Evolutionary conservation across 2,888 invertebrate genomes (phyloP), one percentile per base, ranked within the genome.

Genomic region (Brachyopa scutellaris): DNA sequence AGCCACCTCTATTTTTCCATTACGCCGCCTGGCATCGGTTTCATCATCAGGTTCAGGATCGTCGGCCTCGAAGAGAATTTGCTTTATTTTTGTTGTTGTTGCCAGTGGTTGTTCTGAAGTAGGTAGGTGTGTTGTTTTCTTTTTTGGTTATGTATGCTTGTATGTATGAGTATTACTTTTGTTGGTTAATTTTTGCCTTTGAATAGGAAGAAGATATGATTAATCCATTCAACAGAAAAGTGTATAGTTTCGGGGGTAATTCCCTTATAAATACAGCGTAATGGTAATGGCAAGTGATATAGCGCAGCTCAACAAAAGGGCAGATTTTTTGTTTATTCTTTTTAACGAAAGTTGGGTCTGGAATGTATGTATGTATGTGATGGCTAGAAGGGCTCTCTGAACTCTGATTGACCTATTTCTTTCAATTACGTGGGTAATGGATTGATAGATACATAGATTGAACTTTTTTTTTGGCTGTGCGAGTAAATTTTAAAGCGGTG

Each of bases 11-110:
- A 26, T 55, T 47, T 69, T 40, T 21, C 66, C 47, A 49, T 49
- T 57, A 55, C 64, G 64, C 26, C 62, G 4, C 47, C 38, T 61
- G 51, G 66, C 74, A 66, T 66, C 40, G 66, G 74, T 66, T 74
- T 74, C 74, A 74, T 66, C n/a, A n/a, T n/a, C n/a, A n/a, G n/a
- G n/a, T n/a, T n/a, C 66, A 74, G 74, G 74, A 74, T 74, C 66
- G 74, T 74, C 74, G 57, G 74, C 74, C 74, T 74, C 74, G 74
- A 53, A 62, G 29, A 59, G 74, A 66, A 38, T 31, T 55, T 55
- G 15, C 26, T 23, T 55, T 40, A 15, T 19, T 29, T 33, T 33
- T 29, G 13, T 13, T 42, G 4, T 9, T 13, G 7, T 40, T 11
- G n/a, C n/a, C n/a, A n/a, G n/a, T n/a, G n/a, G n/a, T 49, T 47